Percentiles rank a stretch among this genome's conserved stretches.
Conservation (phyloP, 30 jellyfish, hydroid and myxozoan species). For the Pelagia noctiluca region DNA sequence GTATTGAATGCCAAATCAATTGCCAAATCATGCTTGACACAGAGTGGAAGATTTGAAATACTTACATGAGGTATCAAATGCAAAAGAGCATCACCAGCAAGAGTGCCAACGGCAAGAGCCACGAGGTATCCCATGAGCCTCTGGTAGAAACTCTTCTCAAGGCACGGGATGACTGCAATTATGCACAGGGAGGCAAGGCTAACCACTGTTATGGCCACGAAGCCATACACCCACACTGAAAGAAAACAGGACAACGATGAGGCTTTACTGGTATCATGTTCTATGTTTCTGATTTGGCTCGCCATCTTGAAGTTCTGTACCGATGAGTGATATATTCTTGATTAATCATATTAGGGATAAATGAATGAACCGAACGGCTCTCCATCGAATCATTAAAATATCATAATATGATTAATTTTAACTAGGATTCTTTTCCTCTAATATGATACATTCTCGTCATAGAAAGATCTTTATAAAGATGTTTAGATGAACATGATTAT, state of each 20-base stretch:
- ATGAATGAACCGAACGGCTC: neutral
- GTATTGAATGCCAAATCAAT: neutral
- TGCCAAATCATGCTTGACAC: no score
- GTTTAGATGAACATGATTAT: no score
- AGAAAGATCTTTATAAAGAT: no score
- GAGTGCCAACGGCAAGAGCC: constrained; percentile 94
- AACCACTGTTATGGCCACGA: constrained; percentile 81
- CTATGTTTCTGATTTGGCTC: no score
- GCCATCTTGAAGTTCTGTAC: no score
- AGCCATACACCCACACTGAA: constrained; percentile 96
- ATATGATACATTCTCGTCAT: no score
- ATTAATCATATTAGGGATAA: neutral
- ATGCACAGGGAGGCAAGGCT: constrained; percentile 90
- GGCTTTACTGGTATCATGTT: no score
- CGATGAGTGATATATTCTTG: neutral
- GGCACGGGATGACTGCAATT: constrained; percentile 91
- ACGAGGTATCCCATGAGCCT: constrained; percentile 92
- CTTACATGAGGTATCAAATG: constrained; percentile 98
- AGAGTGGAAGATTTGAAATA: no score
- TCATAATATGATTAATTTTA: neutral
- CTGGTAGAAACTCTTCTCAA: constrained; percentile 82
- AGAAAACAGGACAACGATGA: neutral
- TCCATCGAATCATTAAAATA: neutral
- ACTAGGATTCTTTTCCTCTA: neutral
- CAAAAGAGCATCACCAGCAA: constrained; percentile 95